Conservation (phyloP, 2,888 invertebrate genomes). For the Phyto melanocephala region DNA sequence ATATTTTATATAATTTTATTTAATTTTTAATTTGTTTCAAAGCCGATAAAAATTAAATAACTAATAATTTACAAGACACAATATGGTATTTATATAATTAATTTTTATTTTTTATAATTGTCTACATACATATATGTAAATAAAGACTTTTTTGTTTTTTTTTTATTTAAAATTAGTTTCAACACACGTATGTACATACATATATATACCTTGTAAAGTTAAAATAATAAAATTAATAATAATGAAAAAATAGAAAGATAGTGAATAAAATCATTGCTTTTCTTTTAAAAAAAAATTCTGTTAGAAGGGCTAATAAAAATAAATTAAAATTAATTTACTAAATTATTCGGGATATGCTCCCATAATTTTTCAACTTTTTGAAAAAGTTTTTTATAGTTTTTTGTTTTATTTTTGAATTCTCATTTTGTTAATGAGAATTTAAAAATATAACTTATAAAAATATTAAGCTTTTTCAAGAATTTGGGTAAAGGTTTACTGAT, state of each 20-base stretch:
- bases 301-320: conserved; percentile 6
- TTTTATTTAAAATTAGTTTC: conserved; percentile 34
- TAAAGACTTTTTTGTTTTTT: conserved; percentile 54
- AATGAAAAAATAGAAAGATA: background rate
- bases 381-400: too few relatives aligned
- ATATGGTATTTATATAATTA: conserved; percentile 23
- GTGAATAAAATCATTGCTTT: conserved; percentile 9
- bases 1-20: conserved; percentile 54
- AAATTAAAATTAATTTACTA: too few relatives aligned
- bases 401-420: too few relatives aligned
- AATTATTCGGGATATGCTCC: too few relatives aligned
- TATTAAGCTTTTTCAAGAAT: too few relatives aligned
- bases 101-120: conserved; percentile 20
- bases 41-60: conserved; percentile 68
- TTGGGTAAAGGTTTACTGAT: too few relatives aligned
- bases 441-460: too few relatives aligned
- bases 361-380: too few relatives aligned
- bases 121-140: conserved; percentile 20
- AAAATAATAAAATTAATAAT: background rate
- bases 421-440: too few relatives aligned
- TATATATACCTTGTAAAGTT: background rate
- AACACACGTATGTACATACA: background rate
- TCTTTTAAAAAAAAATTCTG: background rate
- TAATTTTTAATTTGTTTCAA: conserved; percentile 65
- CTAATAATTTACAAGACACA: conserved; percentile 65